Evolutionary conservation across 1,140 invertebrate species (phyloP), one percentile per base, ranked within the genome.

Genomic region (Aphelenchoides besseyi): DNA sequence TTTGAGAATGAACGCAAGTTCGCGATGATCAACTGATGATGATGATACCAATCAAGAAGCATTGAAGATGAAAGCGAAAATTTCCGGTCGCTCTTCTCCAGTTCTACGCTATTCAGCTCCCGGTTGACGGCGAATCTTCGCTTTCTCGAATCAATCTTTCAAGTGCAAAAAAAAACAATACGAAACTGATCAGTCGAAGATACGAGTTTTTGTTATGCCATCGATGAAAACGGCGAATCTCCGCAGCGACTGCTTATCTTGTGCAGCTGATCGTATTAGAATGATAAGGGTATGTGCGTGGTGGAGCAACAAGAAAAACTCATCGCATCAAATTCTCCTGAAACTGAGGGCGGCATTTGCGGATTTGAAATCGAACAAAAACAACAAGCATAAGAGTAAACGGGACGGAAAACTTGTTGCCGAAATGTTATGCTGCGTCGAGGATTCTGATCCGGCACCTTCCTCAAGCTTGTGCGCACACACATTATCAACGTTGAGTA

Each of bases 41-140:
- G n/a, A n/a, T n/a, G n/a, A n/a, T n/a, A n/a, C n/a, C n/a, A n/a
- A n/a, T n/a, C n/a, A n/a, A n/a, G n/a, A n/a, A n/a, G n/a, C n/a
- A n/a, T n/a, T n/a, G n/a, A n/a, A n/a, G 41, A 48, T 23, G 41
- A 48, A 48, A 23, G 12, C 12, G 41, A 12, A 16, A 23, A 23
- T 48, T 48, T 48, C 23, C 41, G 41, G 12, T 23, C 12, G 41
- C 41, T 12, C 12, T 23, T 48, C 41, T 12, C 41, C 12, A 23
- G 41, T 48, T 48, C 41, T 12, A 48, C 23, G 41, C n/a, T n/a
- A n/a, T n/a, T n/a, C n/a, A n/a, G n/a, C n/a, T n/a, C n/a, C n/a
- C n/a, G n/a, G n/a, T n/a, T n/a, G n/a, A n/a, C 41, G 41, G 41
- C 41, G 41, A 48, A 48, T 48, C 41, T 48, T 48, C 41, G 41